Evolutionary conservation across 2,797 vertebrate genomes (phyloP).

Genomic region (Malurus splendens): DNA sequence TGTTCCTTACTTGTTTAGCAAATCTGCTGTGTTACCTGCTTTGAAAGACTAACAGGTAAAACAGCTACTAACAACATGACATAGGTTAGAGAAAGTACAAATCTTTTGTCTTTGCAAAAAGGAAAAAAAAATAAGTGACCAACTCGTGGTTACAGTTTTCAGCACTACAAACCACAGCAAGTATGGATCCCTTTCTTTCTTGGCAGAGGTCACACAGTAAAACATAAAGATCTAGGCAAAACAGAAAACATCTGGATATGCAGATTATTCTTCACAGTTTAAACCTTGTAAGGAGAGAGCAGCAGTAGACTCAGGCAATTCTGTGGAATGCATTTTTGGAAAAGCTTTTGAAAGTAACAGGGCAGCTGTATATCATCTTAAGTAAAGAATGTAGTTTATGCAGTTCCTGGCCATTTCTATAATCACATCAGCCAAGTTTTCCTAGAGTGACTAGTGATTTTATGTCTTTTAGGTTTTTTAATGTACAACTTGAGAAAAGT

Average conservation of each 20-base stretch:
- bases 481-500: not conserved
- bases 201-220: not conserved
- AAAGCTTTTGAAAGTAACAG: slow-evolving; percentile 38
- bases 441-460: slow-evolving; percentile 38
- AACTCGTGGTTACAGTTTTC: slow-evolving; percentile 25
- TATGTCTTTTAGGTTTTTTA: slow-evolving; percentile 4
- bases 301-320: not conserved
- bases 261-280: slow-evolving; percentile 40
- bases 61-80: not conserved
- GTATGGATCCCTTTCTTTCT: slow-evolving; percentile 13
- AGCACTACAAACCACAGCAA: slow-evolving; percentile 3
- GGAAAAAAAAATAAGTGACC: not conserved
- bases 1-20: not conserved
- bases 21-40: not conserved
- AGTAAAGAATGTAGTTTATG: slow-evolving; percentile 38
- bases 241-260: slow-evolving; percentile 18
- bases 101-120: not conserved
- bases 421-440: slow-evolving; percentile 31
- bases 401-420: slow-evolving; percentile 11
- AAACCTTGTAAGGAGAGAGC: slow-evolving; percentile 28
- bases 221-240: slow-evolving; percentile 18
- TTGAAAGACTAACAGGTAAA: not conserved
- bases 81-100: not conserved
- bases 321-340: slow-evolving; percentile 23
- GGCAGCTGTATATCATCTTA: slow-evolving; percentile 16